Percentiles rank a stretch among this genome's conserved stretches.
Evolutionary conservation across 2,888 invertebrate species (phyloP).

Genomic region (Amorpha juglandis): DNA sequence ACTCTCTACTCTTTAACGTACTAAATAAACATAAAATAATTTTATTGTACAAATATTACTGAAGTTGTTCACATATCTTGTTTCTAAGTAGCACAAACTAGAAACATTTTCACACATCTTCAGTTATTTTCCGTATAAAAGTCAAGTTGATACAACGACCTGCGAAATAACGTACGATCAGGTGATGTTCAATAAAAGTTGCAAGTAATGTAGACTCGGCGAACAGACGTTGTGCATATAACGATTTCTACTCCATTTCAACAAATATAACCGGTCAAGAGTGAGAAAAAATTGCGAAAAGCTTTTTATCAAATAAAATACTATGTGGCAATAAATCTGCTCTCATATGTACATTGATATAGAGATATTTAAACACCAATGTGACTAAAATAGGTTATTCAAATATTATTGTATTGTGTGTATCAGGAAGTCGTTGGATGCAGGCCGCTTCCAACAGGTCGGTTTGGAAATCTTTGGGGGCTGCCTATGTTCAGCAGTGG

Average conservation of each 20-base stretch:
- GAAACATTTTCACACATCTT: no score
- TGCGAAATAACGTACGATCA: constrained; percentile 11
- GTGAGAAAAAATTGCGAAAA: not conserved
- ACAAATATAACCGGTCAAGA: not conserved
- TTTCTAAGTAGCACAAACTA: no score
- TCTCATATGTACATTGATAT: not conserved
- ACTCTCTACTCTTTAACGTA: no score
- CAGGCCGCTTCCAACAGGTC: no score
- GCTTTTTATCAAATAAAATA: not conserved
- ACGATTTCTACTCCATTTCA: constrained; percentile 7
- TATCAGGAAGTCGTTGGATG: no score
- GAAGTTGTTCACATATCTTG: not conserved
- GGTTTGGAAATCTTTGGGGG: no score
- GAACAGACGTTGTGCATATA: constrained; percentile 14
- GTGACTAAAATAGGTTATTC: no score
- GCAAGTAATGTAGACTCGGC: constrained; percentile 1
- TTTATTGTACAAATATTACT: not conserved
- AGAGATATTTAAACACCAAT: no score
- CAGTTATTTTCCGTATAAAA: constrained; percentile 4
- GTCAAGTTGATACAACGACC: not conserved
- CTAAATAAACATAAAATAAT: not conserved
- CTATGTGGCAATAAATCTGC: not conserved
- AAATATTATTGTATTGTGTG: no score
- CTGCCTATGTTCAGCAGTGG: no score
- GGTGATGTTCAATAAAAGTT: constrained; percentile 13